phyloP scores from a whole-genome alignment of 2,113 vertebrate genomes.

The Nothocercus nigrocapillus region DNA sequence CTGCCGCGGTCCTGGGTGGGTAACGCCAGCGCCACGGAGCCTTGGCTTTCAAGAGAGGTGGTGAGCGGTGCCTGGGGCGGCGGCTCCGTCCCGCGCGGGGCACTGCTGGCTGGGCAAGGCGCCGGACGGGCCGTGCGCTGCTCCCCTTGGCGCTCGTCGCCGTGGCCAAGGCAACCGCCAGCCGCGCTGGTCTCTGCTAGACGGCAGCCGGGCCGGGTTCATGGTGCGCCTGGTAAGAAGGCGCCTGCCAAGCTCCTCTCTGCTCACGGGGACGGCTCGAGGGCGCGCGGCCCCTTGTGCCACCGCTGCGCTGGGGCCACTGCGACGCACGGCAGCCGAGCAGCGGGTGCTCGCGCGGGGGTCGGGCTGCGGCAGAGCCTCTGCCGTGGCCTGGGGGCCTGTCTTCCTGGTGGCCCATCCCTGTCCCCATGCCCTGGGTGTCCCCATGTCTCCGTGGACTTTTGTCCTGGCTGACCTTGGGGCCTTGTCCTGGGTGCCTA shows the following conservation, averaged over 20 bases:
- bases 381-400: too few relatives aligned
- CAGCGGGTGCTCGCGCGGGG: neutral
- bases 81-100: too few relatives aligned
- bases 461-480: too few relatives aligned
- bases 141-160: neutral
- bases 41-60: fast-evolving
- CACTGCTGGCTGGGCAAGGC: neutral
- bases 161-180: neutral
- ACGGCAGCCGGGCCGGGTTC: neutral
- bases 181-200: neutral
- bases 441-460: too few relatives aligned
- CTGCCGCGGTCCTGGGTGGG: fast-evolving
- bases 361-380: too few relatives aligned
- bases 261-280: too few relatives aligned
- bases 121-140: neutral
- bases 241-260: too few relatives aligned
- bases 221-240: neutral
- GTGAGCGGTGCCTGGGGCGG: fast-evolving
- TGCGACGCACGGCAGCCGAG: neutral
- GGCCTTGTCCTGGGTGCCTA: too few relatives aligned
- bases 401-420: neutral
- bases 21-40: too few relatives aligned
- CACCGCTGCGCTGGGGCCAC: neutral
- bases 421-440: neutral
- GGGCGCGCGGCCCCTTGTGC: too few relatives aligned